Evolutionary conservation across 2,888 invertebrate genomes (phyloP).

Genomic region (Nasonia oneida): DNA sequence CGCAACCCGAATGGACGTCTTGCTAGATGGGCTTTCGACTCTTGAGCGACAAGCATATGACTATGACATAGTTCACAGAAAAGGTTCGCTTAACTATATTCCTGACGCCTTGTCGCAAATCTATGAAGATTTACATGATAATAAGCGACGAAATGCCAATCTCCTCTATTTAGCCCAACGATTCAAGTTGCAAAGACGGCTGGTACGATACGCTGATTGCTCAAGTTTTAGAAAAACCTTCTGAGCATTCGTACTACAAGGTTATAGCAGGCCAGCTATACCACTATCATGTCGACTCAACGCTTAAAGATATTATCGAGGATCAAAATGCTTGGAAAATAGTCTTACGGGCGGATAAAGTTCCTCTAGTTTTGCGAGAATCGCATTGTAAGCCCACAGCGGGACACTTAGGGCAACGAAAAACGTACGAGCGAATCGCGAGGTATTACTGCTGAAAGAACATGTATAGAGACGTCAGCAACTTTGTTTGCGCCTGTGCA

Average conservation of each 20-base stretch:
- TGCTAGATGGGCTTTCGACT: neutral
- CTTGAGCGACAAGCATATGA: neutral
- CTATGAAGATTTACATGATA: no score
- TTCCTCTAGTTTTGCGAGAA: constrained; percentile 49
- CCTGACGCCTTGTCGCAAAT: neutral
- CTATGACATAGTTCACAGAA: neutral
- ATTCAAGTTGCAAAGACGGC: no score
- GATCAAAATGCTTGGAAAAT: neutral
- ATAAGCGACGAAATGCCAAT: neutral
- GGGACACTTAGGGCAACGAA: neutral
- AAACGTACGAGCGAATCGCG: neutral
- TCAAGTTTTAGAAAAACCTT: no score
- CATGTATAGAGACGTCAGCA: constrained; percentile 26
- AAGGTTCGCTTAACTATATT: neutral
- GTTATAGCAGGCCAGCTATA: no score
- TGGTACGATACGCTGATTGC: no score
- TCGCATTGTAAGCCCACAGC: neutral
- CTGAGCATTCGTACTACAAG: no score
- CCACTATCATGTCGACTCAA: no score
- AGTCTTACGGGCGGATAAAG: neutral
- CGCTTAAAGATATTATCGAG: neutral
- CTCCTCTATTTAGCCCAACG: no score
- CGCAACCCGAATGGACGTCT: neutral
- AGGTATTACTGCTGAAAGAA: neutral
- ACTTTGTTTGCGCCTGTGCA: constrained; percentile 65